Evolutionary conservation across 2,797 vertebrate genomes (phyloP).

Genomic region (Garrulus glandarius): DNA sequence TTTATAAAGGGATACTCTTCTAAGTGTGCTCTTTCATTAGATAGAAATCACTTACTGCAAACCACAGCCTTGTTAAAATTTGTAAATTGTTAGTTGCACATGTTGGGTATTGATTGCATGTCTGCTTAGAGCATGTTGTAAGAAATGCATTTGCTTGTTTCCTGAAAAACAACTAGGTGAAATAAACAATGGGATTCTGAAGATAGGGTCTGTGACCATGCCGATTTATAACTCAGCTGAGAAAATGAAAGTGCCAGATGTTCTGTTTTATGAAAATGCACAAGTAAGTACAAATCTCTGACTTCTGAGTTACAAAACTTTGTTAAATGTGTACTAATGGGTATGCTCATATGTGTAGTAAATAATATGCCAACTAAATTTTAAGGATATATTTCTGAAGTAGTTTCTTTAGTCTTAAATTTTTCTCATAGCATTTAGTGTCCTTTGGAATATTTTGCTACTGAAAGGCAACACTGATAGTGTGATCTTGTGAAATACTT

Average conservation of each 20-base stretch:
- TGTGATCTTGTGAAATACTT: not conserved
- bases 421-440: not conserved
- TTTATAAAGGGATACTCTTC: not conserved
- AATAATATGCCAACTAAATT: not conserved
- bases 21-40: not conserved
- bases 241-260: conserved; percentile 94
- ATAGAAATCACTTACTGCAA: not conserved
- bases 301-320: not conserved
- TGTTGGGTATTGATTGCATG: not conserved
- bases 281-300: conserved; percentile 80
- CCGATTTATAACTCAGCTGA: conserved; percentile 81
- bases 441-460: not conserved
- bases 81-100: not conserved
- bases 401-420: not conserved
- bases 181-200: conserved; percentile 83
- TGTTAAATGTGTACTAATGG: not conserved
- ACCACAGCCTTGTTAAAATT: not conserved
- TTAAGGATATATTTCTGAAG: not conserved
- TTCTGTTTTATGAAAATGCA: conserved; percentile 93
- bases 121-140: not conserved
- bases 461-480: not conserved
- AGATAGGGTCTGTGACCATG: conserved; percentile 83
- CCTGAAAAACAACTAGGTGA: conserved; percentile 75
- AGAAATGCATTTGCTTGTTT: conserved; percentile 17
- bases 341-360: not conserved